Base-by-base conservation (phyloP, 2,888 invertebrate genomes). In the Melitaea athalia region DNA sequence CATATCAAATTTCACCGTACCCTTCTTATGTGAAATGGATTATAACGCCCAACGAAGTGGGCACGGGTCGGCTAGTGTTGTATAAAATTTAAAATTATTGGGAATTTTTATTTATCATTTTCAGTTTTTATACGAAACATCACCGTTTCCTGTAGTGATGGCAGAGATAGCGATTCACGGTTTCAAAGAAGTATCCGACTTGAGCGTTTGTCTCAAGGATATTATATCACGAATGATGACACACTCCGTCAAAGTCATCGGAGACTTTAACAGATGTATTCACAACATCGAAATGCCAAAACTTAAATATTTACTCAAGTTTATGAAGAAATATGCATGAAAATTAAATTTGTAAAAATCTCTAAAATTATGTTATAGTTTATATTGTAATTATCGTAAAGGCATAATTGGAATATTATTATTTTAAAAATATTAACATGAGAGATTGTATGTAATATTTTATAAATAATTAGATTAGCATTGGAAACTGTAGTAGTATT, bases 271-370 rank as follows among this genome's bases (percentile, higher is more conserved):
- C 78, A 83, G 91, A 33, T 92, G 92, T 75, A 92, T 92, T 71
- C 92, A 92, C 75, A 92, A 92, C 72, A 92, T 92, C 8, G 92
- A 92, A 73, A 92, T 92, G 92, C 92, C 92, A 0, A 92, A 92
- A 79, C 81, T 92, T 5, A 92, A 92, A 70, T 92, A 92, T 76
- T 75, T 92, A 65, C 82, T 92, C 15, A 92, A 92, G 73, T 92
- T 92, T 72, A 92, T 92, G 92, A 92, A 92, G 80, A 92, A 92
- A 77, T 92, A 92, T 77, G 92, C 92, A 55, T 88, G 74, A 79
- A 52, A 47, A 59, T 59, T 31, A 12, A 49, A 62, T 24, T 12
- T 45, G 38, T 24, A 38, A 38, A 38, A 45, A 45, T 45, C 14
- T 14, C 0, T 8, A 43, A 43, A 43, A 11, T 43, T 11, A 7